Percentiles rank a stretch among this genome's conserved stretches.
phyloP scores from a whole-genome alignment of 1,140 invertebrate species.

The Trachymyrmex septentrionalis region DNA sequence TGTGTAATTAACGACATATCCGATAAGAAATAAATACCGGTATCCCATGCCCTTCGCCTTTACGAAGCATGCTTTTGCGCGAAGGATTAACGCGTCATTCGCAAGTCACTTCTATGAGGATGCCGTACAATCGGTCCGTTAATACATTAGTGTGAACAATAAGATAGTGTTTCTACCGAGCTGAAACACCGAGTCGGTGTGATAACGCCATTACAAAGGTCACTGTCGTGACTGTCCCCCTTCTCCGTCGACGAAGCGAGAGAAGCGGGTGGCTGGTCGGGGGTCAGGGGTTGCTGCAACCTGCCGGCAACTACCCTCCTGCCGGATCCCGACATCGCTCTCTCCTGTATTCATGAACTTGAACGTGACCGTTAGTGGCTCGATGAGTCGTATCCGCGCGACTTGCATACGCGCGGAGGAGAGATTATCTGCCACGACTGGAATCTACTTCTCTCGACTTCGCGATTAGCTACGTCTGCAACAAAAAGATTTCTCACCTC shows the following conservation, averaged over 20 bases:
- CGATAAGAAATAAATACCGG: not conserved
- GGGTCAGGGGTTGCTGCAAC: conserved; percentile 43
- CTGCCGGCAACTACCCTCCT: conserved; percentile 40
- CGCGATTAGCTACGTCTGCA: not conserved
- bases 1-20: not conserved
- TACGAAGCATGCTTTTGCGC: not conserved
- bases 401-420: conserved; percentile 19
- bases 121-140: conserved; percentile 5
- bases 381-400: not conserved
- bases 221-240: conserved; percentile 58
- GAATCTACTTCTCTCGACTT: conserved; percentile 5
- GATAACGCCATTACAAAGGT: conserved; percentile 60
- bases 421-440: not conserved
- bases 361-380: conserved; percentile 42
- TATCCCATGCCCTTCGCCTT: conserved; percentile 20
- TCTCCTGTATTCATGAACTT: conserved; percentile 58
- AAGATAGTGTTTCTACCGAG: conserved; percentile 30
- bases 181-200: conserved; percentile 19
- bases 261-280: conserved; percentile 22
- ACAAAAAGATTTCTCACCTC: not conserved
- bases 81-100: not conserved
- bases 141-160: conserved; percentile 2
- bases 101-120: not conserved
- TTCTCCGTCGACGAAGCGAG: not conserved
- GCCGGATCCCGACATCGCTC: not conserved